A percentile compares a stretch with the other conserved stretches of the same genome.
Conservation (phyloP, 2,797 vertebrate species). For the Choloepus didactylus region DNA sequence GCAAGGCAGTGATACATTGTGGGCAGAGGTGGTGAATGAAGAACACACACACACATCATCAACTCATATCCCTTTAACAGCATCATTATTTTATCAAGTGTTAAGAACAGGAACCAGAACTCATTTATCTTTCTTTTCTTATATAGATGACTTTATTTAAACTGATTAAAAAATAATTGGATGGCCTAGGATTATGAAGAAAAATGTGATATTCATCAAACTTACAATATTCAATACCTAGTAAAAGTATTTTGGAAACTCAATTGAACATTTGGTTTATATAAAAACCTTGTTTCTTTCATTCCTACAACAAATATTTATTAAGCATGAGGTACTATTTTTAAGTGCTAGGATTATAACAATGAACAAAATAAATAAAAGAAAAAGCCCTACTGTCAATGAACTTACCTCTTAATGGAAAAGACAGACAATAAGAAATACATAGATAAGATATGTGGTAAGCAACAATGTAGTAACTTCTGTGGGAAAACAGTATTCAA, state of each 20-base stretch:
- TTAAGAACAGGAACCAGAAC: not conserved
- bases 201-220: not conserved
- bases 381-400: not conserved
- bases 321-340: not conserved
- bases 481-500: not conserved
- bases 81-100: not conserved
- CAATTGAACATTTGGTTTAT: not conserved
- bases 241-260: constrained; percentile 8
- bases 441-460: not conserved
- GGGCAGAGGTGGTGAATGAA: not conserved
- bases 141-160: not conserved
- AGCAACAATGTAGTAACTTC: not conserved
- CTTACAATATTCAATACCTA: not conserved
- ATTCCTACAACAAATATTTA: not conserved
- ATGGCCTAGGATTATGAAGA: not conserved
- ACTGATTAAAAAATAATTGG: not conserved
- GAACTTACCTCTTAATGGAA: not conserved
- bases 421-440: not conserved
- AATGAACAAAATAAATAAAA: not conserved
- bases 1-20: not conserved
- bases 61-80: not conserved
- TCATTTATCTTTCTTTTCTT: not conserved
- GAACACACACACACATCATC: not conserved
- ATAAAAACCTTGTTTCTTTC: not conserved
- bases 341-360: not conserved